Percentiles rank a stretch among this genome's conserved stretches.
Conservation (phyloP, 2,888 invertebrate genomes). For the Phymatocera aterrima region DNA sequence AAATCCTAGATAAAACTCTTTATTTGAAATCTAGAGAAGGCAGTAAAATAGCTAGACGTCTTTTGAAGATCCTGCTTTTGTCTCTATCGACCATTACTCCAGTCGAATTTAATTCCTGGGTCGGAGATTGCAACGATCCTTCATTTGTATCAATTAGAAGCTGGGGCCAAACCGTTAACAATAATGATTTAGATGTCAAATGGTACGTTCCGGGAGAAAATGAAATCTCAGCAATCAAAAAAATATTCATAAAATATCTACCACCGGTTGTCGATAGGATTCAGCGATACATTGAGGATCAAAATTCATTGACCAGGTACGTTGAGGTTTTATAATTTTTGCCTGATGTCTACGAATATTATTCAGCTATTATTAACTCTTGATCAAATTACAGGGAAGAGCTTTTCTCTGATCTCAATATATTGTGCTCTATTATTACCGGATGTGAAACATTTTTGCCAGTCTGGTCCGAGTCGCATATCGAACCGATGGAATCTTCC, state of each 20-base stretch:
- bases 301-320: slow-evolving; percentile 75
- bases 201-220: slow-evolving; percentile 87
- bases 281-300: slow-evolving; percentile 76
- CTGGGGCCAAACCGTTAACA: slow-evolving; percentile 87
- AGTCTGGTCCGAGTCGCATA: slow-evolving; percentile 80
- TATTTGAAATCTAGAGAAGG: slow-evolving; percentile 83
- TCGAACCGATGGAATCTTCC: slow-evolving; percentile 75
- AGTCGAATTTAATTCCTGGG: slow-evolving; percentile 80
- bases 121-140: slow-evolving; percentile 79
- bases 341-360: not conserved
- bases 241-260: slow-evolving; percentile 81
- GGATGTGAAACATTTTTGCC: slow-evolving; percentile 84
- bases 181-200: slow-evolving; percentile 81
- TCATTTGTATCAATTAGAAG: slow-evolving; percentile 84
- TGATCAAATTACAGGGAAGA: slow-evolving; percentile 78
- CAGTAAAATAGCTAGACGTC: slow-evolving; percentile 79
- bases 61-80: slow-evolving; percentile 79
- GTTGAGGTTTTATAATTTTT: slow-evolving; percentile 27
- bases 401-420: slow-evolving; percentile 81
- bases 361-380: not conserved
- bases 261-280: slow-evolving; percentile 80
- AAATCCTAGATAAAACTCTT: slow-evolving; percentile 83
- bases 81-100: slow-evolving; percentile 81
- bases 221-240: slow-evolving; percentile 82
- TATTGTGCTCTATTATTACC: slow-evolving; percentile 80